These are phyloP conservation scores for Onychostoma macrolepis DNA, from an alignment of 2,113 vertebrate genomes.

Conservation along the genomic window DNA sequence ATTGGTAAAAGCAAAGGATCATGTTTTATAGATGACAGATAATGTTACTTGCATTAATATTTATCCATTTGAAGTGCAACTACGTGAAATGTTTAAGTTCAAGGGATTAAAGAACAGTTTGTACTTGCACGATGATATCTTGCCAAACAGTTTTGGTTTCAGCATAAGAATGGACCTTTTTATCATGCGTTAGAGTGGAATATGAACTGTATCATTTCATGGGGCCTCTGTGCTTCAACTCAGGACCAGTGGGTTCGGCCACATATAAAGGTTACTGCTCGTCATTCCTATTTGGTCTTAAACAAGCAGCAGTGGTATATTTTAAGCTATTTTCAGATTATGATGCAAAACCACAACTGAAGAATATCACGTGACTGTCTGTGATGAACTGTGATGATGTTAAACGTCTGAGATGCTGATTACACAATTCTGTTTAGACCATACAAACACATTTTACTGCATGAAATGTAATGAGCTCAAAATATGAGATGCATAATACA, in stretches of 20 bases:
- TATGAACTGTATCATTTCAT: background rate
- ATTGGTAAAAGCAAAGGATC: background rate
- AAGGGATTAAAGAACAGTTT: background rate
- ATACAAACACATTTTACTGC: background rate
- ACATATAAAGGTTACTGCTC: background rate
- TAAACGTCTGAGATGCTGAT: background rate
- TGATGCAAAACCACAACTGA: background rate
- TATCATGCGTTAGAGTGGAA: background rate
- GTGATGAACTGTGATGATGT: background rate
- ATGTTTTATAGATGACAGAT: slow-evolving; percentile 6
- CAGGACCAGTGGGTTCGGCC: background rate
- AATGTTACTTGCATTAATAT: slow-evolving; percentile 7
- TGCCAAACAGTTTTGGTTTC: background rate
- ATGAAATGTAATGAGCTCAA: slow-evolving; percentile 7
- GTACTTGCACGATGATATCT: background rate
- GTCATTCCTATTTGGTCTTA: background rate
- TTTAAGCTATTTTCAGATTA: background rate
- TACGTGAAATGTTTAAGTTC: background rate
- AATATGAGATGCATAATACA: background rate
- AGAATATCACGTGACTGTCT: background rate
- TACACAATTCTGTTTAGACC: background rate
- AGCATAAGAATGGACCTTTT: background rate
- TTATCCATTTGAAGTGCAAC: background rate
- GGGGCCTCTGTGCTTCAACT: background rate
- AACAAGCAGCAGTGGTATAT: background rate